Conservation (phyloP, 2,113 vertebrate genomes). For the Setophaga coronata region DNA sequence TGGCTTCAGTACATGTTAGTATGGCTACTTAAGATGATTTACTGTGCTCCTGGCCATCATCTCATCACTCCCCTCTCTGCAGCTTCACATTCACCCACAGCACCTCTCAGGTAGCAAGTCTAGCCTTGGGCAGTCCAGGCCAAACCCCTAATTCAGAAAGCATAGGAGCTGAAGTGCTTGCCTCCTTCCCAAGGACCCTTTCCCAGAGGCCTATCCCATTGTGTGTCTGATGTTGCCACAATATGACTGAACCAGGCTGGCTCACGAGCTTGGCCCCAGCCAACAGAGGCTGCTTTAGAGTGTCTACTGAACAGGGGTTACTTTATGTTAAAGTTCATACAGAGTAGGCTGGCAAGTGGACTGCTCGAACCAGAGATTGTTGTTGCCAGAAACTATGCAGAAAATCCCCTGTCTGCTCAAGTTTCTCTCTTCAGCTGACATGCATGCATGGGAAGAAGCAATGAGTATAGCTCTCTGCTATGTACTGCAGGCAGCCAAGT, state of each 20-base stretch:
- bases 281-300: not conserved
- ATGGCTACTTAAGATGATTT: not conserved
- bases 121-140: not conserved
- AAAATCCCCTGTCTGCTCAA: not conserved
- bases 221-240: fast-evolving
- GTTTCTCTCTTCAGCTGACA: not conserved
- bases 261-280: not conserved
- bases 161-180: not conserved
- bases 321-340: not conserved
- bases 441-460: not conserved
- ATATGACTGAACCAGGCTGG: fast-evolving
- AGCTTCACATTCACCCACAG: not conserved
- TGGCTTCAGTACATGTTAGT: not conserved
- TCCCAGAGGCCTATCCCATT: not conserved
- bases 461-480: not conserved
- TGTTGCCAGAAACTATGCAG: not conserved
- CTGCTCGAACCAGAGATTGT: not conserved
- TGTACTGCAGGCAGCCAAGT: not conserved
- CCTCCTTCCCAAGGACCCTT: not conserved
- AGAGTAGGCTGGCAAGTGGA: not conserved
- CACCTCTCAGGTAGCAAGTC: not conserved
- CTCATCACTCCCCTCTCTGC: not conserved
- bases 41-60: not conserved
- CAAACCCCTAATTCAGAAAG: not conserved
- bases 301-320: not conserved